Percentiles rank a stretch among this genome's conserved stretches.
phyloP scores from a whole-genome alignment of 2,888 invertebrate species.

The Dexiosoma caninum region DNA sequence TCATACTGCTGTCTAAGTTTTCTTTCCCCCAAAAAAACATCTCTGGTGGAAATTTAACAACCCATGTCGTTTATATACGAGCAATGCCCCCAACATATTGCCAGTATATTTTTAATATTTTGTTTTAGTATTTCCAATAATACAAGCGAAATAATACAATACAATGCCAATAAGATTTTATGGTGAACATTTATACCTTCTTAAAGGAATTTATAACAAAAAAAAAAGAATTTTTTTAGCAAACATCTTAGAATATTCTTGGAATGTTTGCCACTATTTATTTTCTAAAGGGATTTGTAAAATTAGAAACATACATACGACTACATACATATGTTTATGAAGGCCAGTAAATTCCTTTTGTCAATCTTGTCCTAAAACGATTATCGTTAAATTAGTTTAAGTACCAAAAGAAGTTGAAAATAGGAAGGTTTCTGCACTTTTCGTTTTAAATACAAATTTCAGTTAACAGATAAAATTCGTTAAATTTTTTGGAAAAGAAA shows the following conservation, averaged over 20 bases:
- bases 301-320: no score
- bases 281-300: not conserved
- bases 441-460: no score
- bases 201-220: not conserved
- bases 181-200: slow-evolving; percentile 1
- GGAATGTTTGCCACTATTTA: not conserved
- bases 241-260: slow-evolving; percentile 19
- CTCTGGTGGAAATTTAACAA: slow-evolving; percentile 3
- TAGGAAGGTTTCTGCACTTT: no score
- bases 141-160: slow-evolving; percentile 5
- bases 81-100: slow-evolving; percentile 20
- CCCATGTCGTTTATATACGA: no score
- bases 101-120: slow-evolving; percentile 13
- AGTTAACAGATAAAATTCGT: no score
- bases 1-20: not conserved
- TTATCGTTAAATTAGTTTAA: no score
- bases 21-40: not conserved
- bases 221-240: slow-evolving; percentile 17
- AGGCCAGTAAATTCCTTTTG: not conserved
- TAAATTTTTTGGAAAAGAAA: no score
- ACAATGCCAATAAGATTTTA: slow-evolving; percentile 38
- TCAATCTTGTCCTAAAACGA: not conserved
- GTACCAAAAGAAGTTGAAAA: no score
- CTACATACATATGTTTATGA: not conserved
- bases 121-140: slow-evolving; percentile 27